A percentile compares a stretch with the other conserved stretches of the same genome.
Conservation (phyloP, 2,797 vertebrate genomes). For the Phyllotis vaccarum region DNA sequence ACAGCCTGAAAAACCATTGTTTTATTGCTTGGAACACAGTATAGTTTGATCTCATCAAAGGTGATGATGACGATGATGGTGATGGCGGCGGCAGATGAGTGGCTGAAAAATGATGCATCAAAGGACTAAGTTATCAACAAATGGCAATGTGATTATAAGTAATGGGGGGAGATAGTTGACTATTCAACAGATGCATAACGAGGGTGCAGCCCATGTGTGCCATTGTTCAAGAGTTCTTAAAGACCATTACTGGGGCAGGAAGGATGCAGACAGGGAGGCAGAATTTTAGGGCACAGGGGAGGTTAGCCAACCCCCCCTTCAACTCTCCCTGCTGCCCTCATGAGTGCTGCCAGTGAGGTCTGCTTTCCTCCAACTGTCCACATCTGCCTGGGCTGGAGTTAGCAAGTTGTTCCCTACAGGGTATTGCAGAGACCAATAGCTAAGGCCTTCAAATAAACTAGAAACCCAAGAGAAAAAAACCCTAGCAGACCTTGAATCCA, state of each 20-base stretch:
- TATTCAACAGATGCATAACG: neutral
- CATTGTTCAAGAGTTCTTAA: neutral
- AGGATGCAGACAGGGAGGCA: neutral
- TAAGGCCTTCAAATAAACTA: neutral
- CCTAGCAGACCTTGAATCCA: neutral
- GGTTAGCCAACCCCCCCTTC: too few species aligned
- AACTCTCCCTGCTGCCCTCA: too few species aligned
- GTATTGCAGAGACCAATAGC: neutral
- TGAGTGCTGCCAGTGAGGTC: too few species aligned
- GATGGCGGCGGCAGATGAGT: neutral
- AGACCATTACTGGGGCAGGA: neutral
- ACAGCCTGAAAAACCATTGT: neutral
- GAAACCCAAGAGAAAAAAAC: neutral
- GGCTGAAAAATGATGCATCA: neutral
- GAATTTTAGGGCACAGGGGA: neutral
- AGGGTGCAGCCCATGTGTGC: neutral
- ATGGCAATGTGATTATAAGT: neutral
- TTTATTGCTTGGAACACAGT: neutral
- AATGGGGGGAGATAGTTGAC: neutral
- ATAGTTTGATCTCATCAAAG: neutral
- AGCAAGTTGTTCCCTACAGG: neutral
- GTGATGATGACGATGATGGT: neutral
- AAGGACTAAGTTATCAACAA: neutral
- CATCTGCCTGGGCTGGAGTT: too few species aligned
- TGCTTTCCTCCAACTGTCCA: fast-evolving